Conservation (phyloP, 2,888 invertebrate genomes). For the Molorchus minor region DNA sequence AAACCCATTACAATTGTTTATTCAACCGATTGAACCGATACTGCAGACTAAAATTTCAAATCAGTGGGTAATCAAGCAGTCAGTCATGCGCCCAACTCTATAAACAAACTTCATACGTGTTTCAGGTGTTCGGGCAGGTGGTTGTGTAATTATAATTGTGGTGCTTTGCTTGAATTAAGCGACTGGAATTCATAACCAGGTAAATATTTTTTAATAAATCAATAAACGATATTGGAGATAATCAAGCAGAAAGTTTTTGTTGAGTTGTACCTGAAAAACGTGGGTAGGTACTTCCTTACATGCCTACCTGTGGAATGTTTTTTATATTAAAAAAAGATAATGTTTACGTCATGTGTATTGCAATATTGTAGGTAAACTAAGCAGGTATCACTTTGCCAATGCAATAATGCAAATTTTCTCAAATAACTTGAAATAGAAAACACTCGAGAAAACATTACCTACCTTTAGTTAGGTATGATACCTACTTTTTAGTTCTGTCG, state of each 20-base stretch:
- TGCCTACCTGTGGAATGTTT: not conserved
- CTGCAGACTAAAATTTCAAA: constrained; percentile 1
- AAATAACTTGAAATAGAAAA: not conserved
- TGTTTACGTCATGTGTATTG: not conserved
- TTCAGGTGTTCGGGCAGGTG: constrained; percentile 39
- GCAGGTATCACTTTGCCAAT: too few relatives aligned
- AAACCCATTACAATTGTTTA: not conserved
- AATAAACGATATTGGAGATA: not conserved
- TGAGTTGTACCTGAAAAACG: not conserved
- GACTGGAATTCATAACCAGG: constrained; percentile 7
- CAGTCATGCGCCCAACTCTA: constrained; percentile 17
- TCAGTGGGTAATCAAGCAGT: constrained; percentile 7
- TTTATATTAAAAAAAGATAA: not conserved
- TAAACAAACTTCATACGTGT: constrained; percentile 36
- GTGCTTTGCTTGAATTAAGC: constrained; percentile 22
- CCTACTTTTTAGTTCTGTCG: not conserved
- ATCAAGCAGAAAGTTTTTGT: not conserved
- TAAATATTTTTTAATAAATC: not conserved
- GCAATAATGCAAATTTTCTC: not conserved
- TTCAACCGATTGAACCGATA: not conserved
- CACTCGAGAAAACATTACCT: not conserved
- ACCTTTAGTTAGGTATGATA: not conserved
- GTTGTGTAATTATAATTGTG: constrained; percentile 36
- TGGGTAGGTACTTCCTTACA: not conserved
- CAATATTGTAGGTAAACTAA: not conserved